Evolutionary conservation across 2,113 vertebrate genomes (phyloP).

Genomic region (Psilopogon haemacephalus): DNA sequence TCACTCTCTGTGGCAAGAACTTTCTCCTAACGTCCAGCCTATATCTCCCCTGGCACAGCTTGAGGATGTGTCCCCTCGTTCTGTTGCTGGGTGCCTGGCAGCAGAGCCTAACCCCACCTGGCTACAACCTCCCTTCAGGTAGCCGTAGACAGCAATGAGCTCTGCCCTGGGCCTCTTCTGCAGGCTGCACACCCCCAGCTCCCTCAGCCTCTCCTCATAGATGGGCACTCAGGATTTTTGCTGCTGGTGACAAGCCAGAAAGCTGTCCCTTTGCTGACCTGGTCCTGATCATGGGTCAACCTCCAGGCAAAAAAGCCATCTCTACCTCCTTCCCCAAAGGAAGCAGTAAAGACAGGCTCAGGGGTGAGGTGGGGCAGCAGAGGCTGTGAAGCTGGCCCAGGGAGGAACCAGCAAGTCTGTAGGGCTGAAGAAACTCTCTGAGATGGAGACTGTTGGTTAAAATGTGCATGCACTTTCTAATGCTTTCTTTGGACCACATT

Average conservation of each 20-base stretch:
- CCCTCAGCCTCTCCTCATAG: no score
- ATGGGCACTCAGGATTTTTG: background rate
- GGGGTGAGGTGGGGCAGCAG: rapidly evolving
- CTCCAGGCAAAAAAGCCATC: background rate
- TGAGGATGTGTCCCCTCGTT: no score
- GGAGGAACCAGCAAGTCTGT: background rate
- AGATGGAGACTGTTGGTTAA: background rate
- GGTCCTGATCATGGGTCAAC: rapidly evolving
- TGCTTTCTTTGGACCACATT: background rate
- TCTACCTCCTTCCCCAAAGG: background rate
- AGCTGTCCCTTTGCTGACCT: background rate
- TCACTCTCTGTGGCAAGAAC: no score
- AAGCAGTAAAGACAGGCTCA: background rate
- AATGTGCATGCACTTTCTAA: background rate
- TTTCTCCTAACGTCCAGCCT: no score
- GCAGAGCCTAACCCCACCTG: no score
- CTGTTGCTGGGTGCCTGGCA: no score
- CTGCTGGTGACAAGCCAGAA: background rate
- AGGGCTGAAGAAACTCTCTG: background rate
- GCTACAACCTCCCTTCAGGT: no score
- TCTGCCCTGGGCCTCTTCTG: no score
- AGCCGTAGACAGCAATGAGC: no score
- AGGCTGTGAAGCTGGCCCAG: background rate
- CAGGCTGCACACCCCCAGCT: no score
- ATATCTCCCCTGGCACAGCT: no score